A percentile compares a stretch with the other conserved stretches of the same genome.
Conservation (phyloP, 2,113 vertebrate species). For the Trematocara macrostoma region DNA sequence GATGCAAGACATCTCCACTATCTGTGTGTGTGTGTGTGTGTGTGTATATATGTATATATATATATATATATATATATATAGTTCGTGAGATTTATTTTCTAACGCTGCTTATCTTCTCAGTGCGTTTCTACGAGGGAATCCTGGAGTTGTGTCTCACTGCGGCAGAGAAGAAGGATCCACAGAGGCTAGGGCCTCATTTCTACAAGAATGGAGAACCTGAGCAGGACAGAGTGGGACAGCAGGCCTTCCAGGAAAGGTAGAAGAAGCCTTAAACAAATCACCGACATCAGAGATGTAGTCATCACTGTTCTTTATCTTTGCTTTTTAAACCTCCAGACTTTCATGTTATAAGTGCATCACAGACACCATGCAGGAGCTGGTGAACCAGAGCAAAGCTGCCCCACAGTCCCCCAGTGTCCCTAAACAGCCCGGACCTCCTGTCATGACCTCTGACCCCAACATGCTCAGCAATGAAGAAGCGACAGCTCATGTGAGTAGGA, state of each 20-base stretch:
- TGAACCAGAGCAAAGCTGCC: conserved; percentile 96
- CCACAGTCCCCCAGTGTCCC: conserved; percentile 98
- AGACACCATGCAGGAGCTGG: conserved; percentile 94
- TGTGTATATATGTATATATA: not conserved
- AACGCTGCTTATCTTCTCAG: conserved; percentile 51
- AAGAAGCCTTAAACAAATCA: not conserved
- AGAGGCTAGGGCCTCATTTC: conserved; percentile 92
- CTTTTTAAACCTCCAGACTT: conserved; percentile 66
- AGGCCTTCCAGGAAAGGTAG: conserved; percentile 92
- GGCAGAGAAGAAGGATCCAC: conserved; percentile 94
- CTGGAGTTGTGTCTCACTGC: conserved; percentile 92
- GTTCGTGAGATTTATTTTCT: not conserved
- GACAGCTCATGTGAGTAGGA: conserved; percentile 85
- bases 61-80: not conserved
- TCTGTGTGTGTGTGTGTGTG: not conserved
- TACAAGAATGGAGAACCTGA: conserved; percentile 98
- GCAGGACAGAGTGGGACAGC: conserved; percentile 85
- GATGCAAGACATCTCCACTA: not conserved
- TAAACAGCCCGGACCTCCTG: conserved; percentile 92
- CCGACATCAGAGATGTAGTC: not conserved
- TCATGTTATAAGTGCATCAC: conserved; percentile 95
- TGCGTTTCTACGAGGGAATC: conserved; percentile 95
- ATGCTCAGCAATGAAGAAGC: conserved; percentile 99
- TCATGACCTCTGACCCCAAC: conserved; percentile 94
- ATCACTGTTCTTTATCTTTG: not conserved